A percentile compares a stretch with the other conserved stretches of the same genome.
Evolutionary conservation across 2,113 vertebrate genomes (phyloP).

Genomic region (Prunella himalayana): DNA sequence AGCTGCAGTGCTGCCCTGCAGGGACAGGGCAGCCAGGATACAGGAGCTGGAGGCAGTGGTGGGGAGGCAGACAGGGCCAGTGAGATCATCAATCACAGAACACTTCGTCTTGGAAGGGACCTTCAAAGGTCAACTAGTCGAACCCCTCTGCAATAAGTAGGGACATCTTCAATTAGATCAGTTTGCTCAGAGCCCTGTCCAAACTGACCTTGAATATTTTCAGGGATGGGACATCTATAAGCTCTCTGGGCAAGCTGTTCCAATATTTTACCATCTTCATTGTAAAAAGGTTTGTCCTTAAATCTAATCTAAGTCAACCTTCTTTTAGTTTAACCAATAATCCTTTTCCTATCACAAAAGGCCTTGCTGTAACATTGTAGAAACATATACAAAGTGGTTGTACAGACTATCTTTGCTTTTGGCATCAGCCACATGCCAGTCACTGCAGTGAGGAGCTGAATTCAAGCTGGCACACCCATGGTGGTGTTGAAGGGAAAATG

Average conservation of each 20-base stretch:
- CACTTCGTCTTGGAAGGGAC: neutral
- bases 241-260: neutral
- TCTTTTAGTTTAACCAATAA: neutral
- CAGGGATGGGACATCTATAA: neutral
- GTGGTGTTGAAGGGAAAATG: neutral
- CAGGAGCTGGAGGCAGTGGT: neutral
- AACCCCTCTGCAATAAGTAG: neutral
- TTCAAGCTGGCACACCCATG: neutral
- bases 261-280: neutral
- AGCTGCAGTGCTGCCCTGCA: fast-evolving
- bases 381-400: neutral
- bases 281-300: neutral
- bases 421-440: neutral
- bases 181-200: neutral
- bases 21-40: neutral
- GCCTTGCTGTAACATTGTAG: neutral
- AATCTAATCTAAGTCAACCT: neutral
- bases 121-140: neutral
- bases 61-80: neutral
- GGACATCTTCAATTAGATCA: neutral
- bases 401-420: neutral
- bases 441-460: neutral
- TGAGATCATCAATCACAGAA: neutral
- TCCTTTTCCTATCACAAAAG: fast-evolving
- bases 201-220: neutral